Conservation (phyloP, 2,113 vertebrate species). For the Tretioscincus oriximinensis region DNA sequence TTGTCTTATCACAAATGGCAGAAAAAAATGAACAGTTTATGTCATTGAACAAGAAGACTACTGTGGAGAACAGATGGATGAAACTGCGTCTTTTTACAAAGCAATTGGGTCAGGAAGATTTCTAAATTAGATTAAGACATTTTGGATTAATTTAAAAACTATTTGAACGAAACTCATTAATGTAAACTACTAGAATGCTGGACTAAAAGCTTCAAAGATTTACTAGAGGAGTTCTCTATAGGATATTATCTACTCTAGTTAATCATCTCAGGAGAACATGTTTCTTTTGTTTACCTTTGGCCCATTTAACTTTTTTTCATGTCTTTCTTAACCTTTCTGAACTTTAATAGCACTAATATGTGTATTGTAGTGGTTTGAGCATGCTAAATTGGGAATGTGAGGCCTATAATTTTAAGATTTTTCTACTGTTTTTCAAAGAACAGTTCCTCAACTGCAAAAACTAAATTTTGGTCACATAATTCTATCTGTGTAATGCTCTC, state of each 20-base stretch:
- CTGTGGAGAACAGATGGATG: conserved; percentile 4
- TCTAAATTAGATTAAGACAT: conserved; percentile 54
- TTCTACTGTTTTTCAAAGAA: neutral
- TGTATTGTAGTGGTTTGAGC: conserved; percentile 50
- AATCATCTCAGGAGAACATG: conserved; percentile 58
- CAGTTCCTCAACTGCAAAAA: conserved; percentile 7
- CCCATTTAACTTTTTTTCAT: conserved; percentile 53
- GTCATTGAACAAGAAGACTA: conserved; percentile 6
- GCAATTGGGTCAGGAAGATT: conserved; percentile 46
- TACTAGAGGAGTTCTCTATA: conserved; percentile 60
- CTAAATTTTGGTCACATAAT: neutral
- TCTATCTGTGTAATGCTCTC: neutral
- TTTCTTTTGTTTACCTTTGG: conserved; percentile 67
- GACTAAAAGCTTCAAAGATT: conserved; percentile 63
- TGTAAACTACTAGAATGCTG: conserved; percentile 53
- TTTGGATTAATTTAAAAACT: conserved; percentile 52
- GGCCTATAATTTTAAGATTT: conserved; percentile 4
- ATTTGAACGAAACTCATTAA: conserved; percentile 65
- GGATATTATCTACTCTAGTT: conserved; percentile 66
- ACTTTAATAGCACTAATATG: conserved; percentile 20
- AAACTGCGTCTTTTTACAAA: conserved; percentile 42
- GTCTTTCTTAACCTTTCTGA: conserved; percentile 33
- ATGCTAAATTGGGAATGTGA: conserved; percentile 18
- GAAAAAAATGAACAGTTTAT: conserved; percentile 4
- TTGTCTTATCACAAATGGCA: neutral